Evolutionary conservation across 2,113 vertebrate species (phyloP), one percentile per base, ranked within the genome.

Genomic region (Petrocephalus zakoni): DNA sequence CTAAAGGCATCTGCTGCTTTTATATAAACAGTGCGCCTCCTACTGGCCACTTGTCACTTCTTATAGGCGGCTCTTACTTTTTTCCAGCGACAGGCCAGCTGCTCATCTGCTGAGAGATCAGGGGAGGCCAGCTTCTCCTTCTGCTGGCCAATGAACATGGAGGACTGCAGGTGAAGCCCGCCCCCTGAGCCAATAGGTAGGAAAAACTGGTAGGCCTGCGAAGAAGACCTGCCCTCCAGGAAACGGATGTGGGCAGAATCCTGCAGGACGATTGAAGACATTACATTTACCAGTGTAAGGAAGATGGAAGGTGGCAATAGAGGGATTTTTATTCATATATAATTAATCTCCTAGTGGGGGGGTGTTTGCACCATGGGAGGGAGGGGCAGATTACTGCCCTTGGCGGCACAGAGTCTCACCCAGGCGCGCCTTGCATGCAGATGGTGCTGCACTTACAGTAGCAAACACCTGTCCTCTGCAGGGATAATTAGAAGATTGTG

Each of bases 51-150:
- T 47, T 11, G n/a, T 10, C n/a, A n/a, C n/a, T 25, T 58, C 29
- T 58, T 56, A 55, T 53, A 25, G 37, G 37, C 37, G 47, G 51
- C 46, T 51, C 82, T 81, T 37, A 97, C 98, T 96, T 97, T 98
- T 90, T 95, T 96, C 97, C 98, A 98, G 51, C 95, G 96, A 89
- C 98, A 98, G 92, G 96, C 93, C 86, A 97, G 96, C 95, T 97
- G 97, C 92, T 96, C 96, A 5, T 97, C 96, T 72, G 93, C 91
- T 0, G 96, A 96, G 88, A 95, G 94, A 90, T 97, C 97, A 0
- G 96, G 93, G 9, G 96, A 95, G 47, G 95, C 94, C n/a, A 93
- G 94, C 88, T 96, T 97, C 91, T 97, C 97, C 93, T 95, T 95
- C 84, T 94, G 91, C 6, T 95, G 92, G 2, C 94, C 93, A 47